Percentiles rank a stretch among this genome's conserved stretches.
phyloP scores from a whole-genome alignment of 2,113 vertebrate species.

The Halichoerus grypus region DNA sequence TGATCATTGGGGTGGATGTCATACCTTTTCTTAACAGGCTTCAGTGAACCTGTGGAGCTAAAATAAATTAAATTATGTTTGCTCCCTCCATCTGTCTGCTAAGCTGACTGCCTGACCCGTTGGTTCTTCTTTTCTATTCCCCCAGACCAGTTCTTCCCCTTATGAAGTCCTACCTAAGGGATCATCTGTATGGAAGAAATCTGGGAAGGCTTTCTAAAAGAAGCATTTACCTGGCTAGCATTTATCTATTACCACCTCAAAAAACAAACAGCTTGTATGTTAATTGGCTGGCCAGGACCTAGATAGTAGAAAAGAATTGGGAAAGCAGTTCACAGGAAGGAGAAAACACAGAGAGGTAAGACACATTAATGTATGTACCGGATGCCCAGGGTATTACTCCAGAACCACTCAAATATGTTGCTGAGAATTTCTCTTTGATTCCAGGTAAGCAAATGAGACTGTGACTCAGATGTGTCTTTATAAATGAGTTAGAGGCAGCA shows the following conservation, averaged over 20 bases:
- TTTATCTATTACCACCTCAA: background rate
- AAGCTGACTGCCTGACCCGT: background rate
- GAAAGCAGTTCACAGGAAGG: background rate
- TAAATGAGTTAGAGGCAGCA: background rate
- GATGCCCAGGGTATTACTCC: background rate
- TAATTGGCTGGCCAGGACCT: background rate
- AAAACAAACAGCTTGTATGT: background rate
- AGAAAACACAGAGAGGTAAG: background rate
- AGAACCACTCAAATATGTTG: background rate
- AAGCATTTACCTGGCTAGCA: background rate
- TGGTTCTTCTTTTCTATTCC: background rate
- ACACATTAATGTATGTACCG: background rate
- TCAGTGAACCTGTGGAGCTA: background rate
- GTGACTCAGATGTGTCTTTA: background rate
- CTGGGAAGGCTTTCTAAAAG: background rate
- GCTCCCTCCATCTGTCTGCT: background rate
- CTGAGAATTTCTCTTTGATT: background rate
- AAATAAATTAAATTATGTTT: background rate
- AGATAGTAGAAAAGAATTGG: background rate
- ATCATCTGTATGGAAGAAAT: background rate
- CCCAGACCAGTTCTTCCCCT: background rate
- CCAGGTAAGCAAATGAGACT: background rate
- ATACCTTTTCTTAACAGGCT: background rate
- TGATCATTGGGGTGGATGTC: background rate
- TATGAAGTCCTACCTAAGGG: background rate